Percentiles rank a stretch among this genome's conserved stretches.
Conservation (phyloP, 2,113 vertebrate species). For the Aldabrachelys gigantea region DNA sequence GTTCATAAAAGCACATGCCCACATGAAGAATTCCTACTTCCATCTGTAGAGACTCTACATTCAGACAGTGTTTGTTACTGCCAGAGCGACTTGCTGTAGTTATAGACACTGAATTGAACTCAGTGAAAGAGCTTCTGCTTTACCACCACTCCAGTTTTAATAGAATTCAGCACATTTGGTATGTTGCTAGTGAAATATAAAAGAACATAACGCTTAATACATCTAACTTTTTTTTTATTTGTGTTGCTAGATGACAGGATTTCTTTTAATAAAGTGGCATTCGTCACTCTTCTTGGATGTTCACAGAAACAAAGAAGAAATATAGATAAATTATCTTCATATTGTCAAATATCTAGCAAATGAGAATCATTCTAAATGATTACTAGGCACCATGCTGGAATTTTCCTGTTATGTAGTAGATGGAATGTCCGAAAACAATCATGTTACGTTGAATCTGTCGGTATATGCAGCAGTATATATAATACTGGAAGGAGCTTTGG, state of each 20-base stretch:
- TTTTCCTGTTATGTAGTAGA: background rate
- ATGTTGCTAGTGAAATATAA: background rate
- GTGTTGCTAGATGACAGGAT: background rate
- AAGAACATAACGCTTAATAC: background rate
- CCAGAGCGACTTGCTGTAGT: background rate
- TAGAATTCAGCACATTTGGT: background rate
- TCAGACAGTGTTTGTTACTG: background rate
- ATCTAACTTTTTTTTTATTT: background rate
- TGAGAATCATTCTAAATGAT: background rate
- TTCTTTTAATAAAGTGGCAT: background rate
- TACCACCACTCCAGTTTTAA: background rate
- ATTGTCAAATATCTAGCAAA: background rate
- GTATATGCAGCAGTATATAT: background rate
- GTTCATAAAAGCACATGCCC: background rate
- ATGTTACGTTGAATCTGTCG: background rate
- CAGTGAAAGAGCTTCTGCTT: background rate
- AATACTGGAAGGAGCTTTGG: background rate
- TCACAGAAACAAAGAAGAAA: slow-evolving; percentile 6
- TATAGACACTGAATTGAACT: background rate
- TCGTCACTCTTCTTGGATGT: background rate
- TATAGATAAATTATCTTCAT: background rate
- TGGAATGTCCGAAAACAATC: background rate
- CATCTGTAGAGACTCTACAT: background rate
- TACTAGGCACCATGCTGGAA: accelerated
- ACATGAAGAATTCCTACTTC: background rate